A percentile compares a stretch with the other conserved stretches of the same genome.
phyloP scores from a whole-genome alignment of 2,888 invertebrate genomes.

The Coelinius sp. region DNA sequence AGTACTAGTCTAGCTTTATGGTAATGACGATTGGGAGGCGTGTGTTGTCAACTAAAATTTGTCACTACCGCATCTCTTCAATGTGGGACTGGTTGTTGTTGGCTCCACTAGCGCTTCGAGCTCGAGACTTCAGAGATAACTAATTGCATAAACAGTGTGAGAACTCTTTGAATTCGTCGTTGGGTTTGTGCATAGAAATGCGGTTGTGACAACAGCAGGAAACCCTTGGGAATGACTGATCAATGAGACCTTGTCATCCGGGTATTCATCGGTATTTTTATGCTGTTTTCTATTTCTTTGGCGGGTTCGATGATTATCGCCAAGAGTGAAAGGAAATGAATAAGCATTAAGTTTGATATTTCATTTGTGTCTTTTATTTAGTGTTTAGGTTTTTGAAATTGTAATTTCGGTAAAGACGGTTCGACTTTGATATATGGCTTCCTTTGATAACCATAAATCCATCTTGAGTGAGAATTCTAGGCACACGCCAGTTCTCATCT shows the following conservation, averaged over 20 bases:
- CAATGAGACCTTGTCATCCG: conserved; percentile 27
- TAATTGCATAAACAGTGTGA: conserved; percentile 31
- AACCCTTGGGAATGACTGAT: conserved; percentile 18
- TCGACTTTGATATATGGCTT: not conserved
- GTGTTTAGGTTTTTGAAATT: conserved; percentile 8
- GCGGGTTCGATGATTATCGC: conserved; percentile 9
- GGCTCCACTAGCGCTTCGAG: too few relatives aligned
- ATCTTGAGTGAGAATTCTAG: too few relatives aligned
- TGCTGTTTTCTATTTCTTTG: not conserved
- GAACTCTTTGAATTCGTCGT: conserved; percentile 20
- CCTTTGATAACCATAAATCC: too few relatives aligned
- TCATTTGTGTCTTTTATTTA: not conserved
- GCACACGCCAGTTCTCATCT: conserved; percentile 66
- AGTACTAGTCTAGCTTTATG: conserved; percentile 19
- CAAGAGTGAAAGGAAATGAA: not conserved
- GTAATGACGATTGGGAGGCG: conserved; percentile 20
- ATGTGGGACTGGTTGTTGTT: conserved; percentile 22
- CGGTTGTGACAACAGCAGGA: not conserved
- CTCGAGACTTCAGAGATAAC: conserved; percentile 9
- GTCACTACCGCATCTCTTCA: conserved; percentile 14
- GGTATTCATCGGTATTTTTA: conserved; percentile 9
- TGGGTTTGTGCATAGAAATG: conserved; percentile 27
- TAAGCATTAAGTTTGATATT: not conserved
- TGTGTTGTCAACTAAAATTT: conserved; percentile 6
- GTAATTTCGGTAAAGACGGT: not conserved